phyloP scores from a whole-genome alignment of 2,888 invertebrate species.

The Pristionchus fissidentatus region DNA sequence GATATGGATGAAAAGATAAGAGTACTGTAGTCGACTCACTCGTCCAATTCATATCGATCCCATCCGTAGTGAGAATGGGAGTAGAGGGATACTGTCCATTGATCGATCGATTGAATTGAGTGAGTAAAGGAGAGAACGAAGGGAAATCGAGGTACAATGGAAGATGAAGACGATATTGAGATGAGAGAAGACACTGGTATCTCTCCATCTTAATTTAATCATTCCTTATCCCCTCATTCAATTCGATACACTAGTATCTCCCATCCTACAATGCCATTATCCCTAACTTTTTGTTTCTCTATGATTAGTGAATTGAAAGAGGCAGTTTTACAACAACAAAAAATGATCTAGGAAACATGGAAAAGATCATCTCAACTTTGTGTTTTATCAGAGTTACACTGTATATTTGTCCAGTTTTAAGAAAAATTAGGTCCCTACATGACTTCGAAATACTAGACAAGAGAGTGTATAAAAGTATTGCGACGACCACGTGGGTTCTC shows the following conservation, averaged over 20 bases:
- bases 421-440: too few species aligned
- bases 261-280: neutral
- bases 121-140: conserved; percentile 34
- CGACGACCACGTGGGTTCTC: too few species aligned
- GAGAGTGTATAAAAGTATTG: too few species aligned
- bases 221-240: too few species aligned
- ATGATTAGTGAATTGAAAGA: neutral
- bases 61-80: neutral
- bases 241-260: too few species aligned
- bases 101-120: neutral
- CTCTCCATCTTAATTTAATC: neutral
- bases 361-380: too few species aligned
- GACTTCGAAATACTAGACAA: too few species aligned
- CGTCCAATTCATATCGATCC: neutral
- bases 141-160: conserved; percentile 19
- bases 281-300: neutral
- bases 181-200: neutral
- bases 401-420: too few species aligned
- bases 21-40: neutral
- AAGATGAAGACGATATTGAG: neutral
- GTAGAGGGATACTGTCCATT: conserved; percentile 28
- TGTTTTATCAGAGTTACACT: too few species aligned
- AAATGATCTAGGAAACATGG: too few species aligned
- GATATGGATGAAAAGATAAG: neutral
- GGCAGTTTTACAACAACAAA: too few species aligned